These are phyloP conservation scores for Bombylius major DNA, from an alignment of 2,888 invertebrate species.

Conservation along the genomic window DNA sequence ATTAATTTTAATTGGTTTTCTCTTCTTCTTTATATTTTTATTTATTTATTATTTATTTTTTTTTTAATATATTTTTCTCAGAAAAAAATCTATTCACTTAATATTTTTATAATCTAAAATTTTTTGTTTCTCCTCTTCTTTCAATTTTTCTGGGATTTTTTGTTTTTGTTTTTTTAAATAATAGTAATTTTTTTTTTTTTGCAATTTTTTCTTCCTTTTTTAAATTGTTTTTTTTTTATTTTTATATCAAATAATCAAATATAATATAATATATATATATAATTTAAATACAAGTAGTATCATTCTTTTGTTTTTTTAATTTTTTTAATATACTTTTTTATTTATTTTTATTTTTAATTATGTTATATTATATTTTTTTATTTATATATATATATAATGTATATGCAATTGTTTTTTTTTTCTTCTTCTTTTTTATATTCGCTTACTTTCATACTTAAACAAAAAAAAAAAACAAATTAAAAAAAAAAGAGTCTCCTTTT, in stretches of 20 bases:
- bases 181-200: neutral
- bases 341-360: slow-evolving; percentile 1
- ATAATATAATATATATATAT: neutral
- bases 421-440: neutral
- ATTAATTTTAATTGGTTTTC: no score
- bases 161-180: neutral
- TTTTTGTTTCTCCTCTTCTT: no score
- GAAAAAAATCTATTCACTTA: no score
- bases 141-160: neutral
- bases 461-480: no score
- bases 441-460: neutral
- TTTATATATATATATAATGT: slow-evolving; percentile 2
- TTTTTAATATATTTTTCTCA: no score
- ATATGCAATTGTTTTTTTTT: slow-evolving; percentile 2
- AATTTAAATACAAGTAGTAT: neutral
- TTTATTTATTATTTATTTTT: no score
- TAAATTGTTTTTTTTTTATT: slow-evolving; percentile 1
- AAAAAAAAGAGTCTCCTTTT: no score
- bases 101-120: no score
- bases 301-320: neutral
- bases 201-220: neutral
- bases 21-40: no score
- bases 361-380: neutral
- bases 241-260: slow-evolving; percentile 4
- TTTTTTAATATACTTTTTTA: neutral